Evolutionary conservation across 2,113 vertebrate species (phyloP).

Genomic region (Paramormyrops kingsleyae): DNA sequence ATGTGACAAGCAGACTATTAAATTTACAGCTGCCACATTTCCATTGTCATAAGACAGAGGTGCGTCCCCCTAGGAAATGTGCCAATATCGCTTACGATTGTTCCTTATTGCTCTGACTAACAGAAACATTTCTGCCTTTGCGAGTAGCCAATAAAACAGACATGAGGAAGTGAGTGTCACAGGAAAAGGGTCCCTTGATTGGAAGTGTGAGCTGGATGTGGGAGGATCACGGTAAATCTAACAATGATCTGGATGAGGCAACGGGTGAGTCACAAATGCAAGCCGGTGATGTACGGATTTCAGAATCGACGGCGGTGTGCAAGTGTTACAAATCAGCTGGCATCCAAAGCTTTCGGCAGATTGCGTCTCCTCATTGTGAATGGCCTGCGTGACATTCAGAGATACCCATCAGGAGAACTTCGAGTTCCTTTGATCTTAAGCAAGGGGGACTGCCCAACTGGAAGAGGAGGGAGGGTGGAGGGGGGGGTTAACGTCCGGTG

Average conservation of each 20-base stretch:
- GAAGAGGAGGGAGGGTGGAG: slow-evolving; percentile 6
- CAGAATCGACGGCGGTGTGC: neutral
- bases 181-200: neutral
- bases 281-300: neutral
- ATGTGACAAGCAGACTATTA: neutral
- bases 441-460: slow-evolving; percentile 44
- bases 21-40: neutral
- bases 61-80: neutral
- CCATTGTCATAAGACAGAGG: neutral
- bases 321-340: slow-evolving; percentile 41
- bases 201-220: neutral
- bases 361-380: slow-evolving; percentile 57
- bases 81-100: neutral
- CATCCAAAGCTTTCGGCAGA: slow-evolving; percentile 54
- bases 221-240: slow-evolving; percentile 20
- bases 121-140: neutral
- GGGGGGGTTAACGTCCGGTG: slow-evolving; percentile 27
- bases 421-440: slow-evolving; percentile 32
- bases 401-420: slow-evolving; percentile 60
- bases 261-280: slow-evolving; percentile 38
- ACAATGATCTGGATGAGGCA: slow-evolving; percentile 37
- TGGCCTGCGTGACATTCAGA: slow-evolving; percentile 42
- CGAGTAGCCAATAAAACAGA: neutral
- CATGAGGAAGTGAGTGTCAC: neutral
- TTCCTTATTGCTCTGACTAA: neutral